These are phyloP conservation scores for Aplidium turbinatum DNA, from an alignment of 23 tunicate species.

Conservation along the genomic window DNA sequence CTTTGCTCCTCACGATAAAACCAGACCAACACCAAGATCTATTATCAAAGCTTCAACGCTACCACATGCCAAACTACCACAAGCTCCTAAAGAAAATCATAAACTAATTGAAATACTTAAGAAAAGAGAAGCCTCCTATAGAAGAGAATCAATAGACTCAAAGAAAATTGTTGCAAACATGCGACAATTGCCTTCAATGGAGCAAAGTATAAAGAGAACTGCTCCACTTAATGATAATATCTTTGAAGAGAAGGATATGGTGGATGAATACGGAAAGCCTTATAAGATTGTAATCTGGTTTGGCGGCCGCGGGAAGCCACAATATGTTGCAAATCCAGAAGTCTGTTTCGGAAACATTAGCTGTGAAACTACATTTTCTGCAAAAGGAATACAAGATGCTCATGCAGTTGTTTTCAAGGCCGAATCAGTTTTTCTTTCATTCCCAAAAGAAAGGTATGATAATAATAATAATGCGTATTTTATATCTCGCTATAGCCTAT, in stretches of 20 bases:
- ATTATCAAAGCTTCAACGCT: too few species aligned
- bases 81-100: neutral
- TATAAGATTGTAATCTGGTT: constrained; percentile 44
- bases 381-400: constrained; percentile 26
- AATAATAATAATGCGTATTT: too few species aligned
- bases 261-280: constrained; percentile 45
- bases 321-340: constrained; percentile 71
- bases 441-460: too few species aligned
- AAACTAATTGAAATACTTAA: neutral
- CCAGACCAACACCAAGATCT: too few species aligned
- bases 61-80: neutral
- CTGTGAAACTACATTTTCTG: constrained; percentile 65
- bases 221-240: too few species aligned
- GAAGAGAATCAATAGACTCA: too few species aligned
- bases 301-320: constrained; percentile 32
- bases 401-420: constrained; percentile 70
- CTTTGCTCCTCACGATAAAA: too few species aligned
- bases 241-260: constrained; percentile 43
- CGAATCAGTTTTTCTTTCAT: too few species aligned
- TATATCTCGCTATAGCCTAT: too few species aligned
- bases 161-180: neutral
- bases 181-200: neutral
- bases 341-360: constrained; percentile 72
- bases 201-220: too few species aligned
- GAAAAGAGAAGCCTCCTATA: neutral